Evolutionary conservation across 2,888 invertebrate genomes (phyloP).

Genomic region (Limenitis camilla): DNA sequence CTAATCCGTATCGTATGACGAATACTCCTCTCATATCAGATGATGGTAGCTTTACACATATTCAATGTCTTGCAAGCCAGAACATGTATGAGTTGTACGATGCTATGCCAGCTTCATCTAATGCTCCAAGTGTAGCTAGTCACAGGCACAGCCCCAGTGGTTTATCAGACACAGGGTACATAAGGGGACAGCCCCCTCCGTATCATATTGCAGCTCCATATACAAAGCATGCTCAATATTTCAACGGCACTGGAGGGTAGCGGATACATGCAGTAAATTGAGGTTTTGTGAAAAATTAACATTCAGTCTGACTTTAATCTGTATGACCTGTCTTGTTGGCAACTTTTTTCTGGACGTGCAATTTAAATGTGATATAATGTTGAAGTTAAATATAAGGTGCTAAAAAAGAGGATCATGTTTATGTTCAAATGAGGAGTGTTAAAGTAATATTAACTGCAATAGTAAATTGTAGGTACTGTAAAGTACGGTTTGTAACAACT

Average conservation of each 20-base stretch:
- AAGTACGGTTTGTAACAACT: constrained; percentile 69
- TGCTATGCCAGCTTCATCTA: constrained; percentile 56
- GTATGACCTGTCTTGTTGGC: constrained; percentile 30
- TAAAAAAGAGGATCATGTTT: constrained; percentile 48
- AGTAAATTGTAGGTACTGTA: constrained; percentile 54
- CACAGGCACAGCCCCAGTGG: constrained; percentile 61
- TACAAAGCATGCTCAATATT: constrained; percentile 84
- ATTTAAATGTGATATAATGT: constrained; percentile 68
- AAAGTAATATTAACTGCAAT: constrained; percentile 25
- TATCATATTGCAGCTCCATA: constrained; percentile 89
- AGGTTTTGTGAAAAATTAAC: constrained; percentile 27
- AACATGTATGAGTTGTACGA: constrained; percentile 70
- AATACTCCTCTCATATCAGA: constrained; percentile 66
- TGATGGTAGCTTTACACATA: constrained; percentile 65
- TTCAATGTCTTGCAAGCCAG: constrained; percentile 61
- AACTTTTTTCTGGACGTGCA: constrained; percentile 60
- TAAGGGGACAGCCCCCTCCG: constrained; percentile 80
- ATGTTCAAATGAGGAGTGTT: constrained; percentile 28
- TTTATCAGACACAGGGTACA: constrained; percentile 51
- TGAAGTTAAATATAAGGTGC: constrained; percentile 60
- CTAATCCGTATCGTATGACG: constrained; percentile 69
- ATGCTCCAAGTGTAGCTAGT: constrained; percentile 54
- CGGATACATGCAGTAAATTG: constrained; percentile 33
- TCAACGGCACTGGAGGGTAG: constrained; percentile 72
- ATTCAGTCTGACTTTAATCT: constrained; percentile 30